These are phyloP conservation scores for Aphaenogaster floridana DNA, from an alignment of 1,140 invertebrate species.

Conservation along the genomic window DNA sequence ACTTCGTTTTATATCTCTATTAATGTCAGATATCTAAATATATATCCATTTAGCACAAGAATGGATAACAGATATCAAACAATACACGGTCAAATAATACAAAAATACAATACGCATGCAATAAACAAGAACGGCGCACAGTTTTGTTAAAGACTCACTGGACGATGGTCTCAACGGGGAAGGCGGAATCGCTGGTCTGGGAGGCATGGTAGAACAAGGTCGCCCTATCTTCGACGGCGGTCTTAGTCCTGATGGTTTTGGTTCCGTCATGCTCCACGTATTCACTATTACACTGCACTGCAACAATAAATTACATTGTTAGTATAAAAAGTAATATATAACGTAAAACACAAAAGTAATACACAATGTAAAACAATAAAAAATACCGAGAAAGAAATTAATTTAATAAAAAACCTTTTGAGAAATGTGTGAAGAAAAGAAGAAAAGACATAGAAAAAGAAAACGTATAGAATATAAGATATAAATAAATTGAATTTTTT, in stretches of 20 bases:
- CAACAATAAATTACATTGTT: conserved; percentile 55
- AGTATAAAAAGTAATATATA: background rate
- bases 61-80: background rate
- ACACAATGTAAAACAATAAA: background rate
- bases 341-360: background rate
- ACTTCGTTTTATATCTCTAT: background rate
- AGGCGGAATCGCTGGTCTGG: conserved; percentile 88
- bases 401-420: background rate
- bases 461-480: background rate
- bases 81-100: background rate
- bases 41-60: background rate
- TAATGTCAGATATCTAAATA: background rate
- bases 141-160: conserved; percentile 76
- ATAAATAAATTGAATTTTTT: background rate
- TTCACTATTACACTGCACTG: conserved; percentile 67
- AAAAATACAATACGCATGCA: conserved; percentile 22
- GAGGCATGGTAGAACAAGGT: conserved; percentile 87
- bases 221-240: conserved; percentile 89
- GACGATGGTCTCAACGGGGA: conserved; percentile 86
- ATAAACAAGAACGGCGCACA: background rate
- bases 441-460: background rate
- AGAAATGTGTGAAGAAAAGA: background rate
- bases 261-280: conserved; percentile 75
- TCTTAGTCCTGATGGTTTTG: conserved; percentile 87
- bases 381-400: background rate